Base-by-base conservation (phyloP, 2,113 vertebrate genomes). In the Mustela nigripes region DNA sequence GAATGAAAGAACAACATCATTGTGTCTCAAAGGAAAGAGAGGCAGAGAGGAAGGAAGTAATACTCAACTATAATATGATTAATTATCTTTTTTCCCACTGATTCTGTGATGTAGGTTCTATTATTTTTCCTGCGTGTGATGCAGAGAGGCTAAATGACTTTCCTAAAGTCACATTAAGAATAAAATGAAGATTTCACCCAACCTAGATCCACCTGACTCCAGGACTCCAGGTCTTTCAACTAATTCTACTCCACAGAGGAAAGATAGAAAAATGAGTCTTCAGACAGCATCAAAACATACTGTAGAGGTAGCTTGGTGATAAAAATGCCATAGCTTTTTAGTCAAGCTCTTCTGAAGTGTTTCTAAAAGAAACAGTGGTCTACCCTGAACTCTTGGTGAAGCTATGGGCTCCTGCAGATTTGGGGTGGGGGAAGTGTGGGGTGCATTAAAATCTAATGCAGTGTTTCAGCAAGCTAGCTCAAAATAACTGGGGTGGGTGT, bases 401-500 rank as follows among this genome's bases (percentile, higher is more conserved):
- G 31, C 60, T 56, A 39, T 42, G 33, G 58, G 60, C 18, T 42
- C 33, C 36, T 21, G 4, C 14, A 62, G 58, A 73, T 86, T 88
- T 81, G 31, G n/a, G 84, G 21, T 76, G 15, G 56, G 22, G 71
- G 60, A 88, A 78, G 63, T 45, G 7, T 10, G 76, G 53, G 12
- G 56, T 71, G 5, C 31, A 93, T 91, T 93, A 89, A 18, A 31
- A 89, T n/a, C 22, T 74, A 96, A 84, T 56, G 36, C 31, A 87
- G 80, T 88, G 7, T 1, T 95, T 60, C 84, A 94, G 69, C 7
- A 58, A 73, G 69, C 92, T 93, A 82, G n/a, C 83, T 89, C 96
- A 97, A 89, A 98, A 97, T 74, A 98, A 94, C 69, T 78, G n/a
- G 14, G 92, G 87, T 98, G 87, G 71, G 97, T 96, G 95, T 95